Percentiles rank a stretch among this genome's conserved stretches.
Conservation (phyloP, 1,140 invertebrate genomes). For the Drosophila pseudoobscura region DNA sequence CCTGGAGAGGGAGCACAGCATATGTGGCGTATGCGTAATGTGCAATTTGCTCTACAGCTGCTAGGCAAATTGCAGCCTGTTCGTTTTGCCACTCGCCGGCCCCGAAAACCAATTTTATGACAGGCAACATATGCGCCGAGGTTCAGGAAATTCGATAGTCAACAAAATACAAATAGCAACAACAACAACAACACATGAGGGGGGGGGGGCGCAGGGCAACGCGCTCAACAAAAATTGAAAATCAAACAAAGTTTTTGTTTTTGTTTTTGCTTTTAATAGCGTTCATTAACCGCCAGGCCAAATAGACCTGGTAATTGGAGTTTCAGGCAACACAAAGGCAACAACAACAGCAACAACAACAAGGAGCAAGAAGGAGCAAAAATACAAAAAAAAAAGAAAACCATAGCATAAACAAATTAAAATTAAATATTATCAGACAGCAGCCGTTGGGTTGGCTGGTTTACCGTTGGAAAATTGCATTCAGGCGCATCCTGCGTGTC, state of each 20-base stretch:
- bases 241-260: slow-evolving; percentile 47
- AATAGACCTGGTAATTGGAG: slow-evolving; percentile 70
- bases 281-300: slow-evolving; percentile 67
- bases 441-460: slow-evolving; percentile 27
- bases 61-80: slow-evolving; percentile 65
- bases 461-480: slow-evolving; percentile 54
- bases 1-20: not conserved
- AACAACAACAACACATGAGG: slow-evolving; percentile 28
- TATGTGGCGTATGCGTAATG: slow-evolving; percentile 74
- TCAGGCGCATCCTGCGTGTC: slow-evolving; percentile 33
- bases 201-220: too few species aligned
- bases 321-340: slow-evolving; percentile 41
- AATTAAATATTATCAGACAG: slow-evolving; percentile 75
- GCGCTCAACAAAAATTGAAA: slow-evolving; percentile 11
- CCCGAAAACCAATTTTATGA: slow-evolving; percentile 58
- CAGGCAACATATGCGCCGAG: slow-evolving; percentile 58
- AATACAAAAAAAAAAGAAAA: slow-evolving; percentile 5
- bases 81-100: slow-evolving; percentile 18
- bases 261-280: slow-evolving; percentile 57
- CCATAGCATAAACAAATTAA: slow-evolving; percentile 75
- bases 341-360: slow-evolving; percentile 11
- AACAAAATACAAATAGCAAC: slow-evolving; percentile 23
- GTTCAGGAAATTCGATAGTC: slow-evolving; percentile 59
- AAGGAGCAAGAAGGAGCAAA: not conserved
- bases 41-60: slow-evolving; percentile 77